Evolutionary conservation across 2,113 vertebrate genomes (phyloP).

Genomic region (Pangasianodon hypophthalmus): DNA sequence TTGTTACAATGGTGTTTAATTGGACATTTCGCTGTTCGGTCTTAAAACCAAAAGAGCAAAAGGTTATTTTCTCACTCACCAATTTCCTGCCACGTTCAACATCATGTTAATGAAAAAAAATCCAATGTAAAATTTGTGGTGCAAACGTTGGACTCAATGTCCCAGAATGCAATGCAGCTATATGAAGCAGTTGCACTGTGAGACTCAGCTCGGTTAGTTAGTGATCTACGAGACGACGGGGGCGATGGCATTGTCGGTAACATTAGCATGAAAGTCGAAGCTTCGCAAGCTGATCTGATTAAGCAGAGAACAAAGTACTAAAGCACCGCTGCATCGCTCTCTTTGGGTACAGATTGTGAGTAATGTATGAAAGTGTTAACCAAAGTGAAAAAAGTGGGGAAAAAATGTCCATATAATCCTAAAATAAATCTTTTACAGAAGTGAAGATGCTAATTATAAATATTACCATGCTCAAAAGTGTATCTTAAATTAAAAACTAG

Average conservation of each 20-base stretch:
- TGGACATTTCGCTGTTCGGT: not conserved
- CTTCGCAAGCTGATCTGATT: not conserved
- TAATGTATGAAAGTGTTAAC: not conserved
- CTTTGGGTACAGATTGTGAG: not conserved
- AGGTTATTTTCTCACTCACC: not conserved
- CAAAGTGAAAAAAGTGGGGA: not conserved
- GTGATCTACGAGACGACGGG: not conserved
- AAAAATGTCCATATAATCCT: too few species aligned
- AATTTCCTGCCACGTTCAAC: not conserved
- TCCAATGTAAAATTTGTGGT: not conserved
- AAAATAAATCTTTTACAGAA: not conserved
- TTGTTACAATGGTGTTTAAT: not conserved
- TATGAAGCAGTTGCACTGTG: not conserved
- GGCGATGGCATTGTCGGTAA: too few species aligned
- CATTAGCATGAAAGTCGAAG: not conserved
- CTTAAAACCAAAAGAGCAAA: not conserved
- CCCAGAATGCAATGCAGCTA: not conserved
- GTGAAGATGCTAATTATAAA: not conserved
- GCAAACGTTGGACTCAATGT: not conserved
- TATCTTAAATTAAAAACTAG: not conserved
- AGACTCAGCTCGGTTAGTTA: not conserved
- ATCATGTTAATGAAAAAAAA: not conserved
- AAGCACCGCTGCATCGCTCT: not conserved
- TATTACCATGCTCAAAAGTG: not conserved
- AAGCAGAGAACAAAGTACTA: not conserved